Conservation (phyloP, 2,888 invertebrate species). For the Campoplex capitator region DNA sequence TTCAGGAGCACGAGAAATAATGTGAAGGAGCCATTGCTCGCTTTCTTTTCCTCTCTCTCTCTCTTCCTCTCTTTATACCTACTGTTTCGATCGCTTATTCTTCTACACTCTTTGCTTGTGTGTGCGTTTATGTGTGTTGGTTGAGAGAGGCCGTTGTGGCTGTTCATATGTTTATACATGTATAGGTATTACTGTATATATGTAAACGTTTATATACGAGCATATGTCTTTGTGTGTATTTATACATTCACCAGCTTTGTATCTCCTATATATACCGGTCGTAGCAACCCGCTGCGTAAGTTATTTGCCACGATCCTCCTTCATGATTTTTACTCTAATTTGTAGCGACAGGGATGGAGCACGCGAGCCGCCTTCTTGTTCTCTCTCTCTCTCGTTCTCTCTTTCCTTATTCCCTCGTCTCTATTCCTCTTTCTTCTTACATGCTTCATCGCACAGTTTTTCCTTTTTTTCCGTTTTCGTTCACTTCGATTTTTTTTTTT, state of each 20-base stretch:
- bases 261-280: slow-evolving; percentile 54
- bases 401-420: slow-evolving; percentile 45
- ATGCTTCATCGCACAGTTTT: slow-evolving; percentile 5
- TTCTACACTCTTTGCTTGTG: slow-evolving; percentile 7
- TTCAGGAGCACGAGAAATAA: slow-evolving; percentile 35
- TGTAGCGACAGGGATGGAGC: slow-evolving; percentile 83
- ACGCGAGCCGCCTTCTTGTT: slow-evolving; percentile 81
- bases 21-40: slow-evolving; percentile 54
- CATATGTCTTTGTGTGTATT: slow-evolving; percentile 62
- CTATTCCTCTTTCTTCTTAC: slow-evolving; percentile 22
- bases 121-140: slow-evolving; percentile 1
- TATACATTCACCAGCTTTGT: slow-evolving; percentile 56
- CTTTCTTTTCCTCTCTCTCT: slow-evolving; percentile 53
- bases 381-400: slow-evolving; percentile 50
- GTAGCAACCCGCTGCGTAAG: slow-evolving; percentile 81
- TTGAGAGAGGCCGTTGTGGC: background rate
- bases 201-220: background rate
- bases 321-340: slow-evolving; percentile 84
- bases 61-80: slow-evolving; percentile 41
- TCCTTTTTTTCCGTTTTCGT: slow-evolving; percentile 27
- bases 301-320: slow-evolving; percentile 83
- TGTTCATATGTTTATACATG: background rate
- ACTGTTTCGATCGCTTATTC: slow-evolving; percentile 51
- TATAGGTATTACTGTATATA: background rate
- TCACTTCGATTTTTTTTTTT: background rate